Evolutionary conservation across 2,888 invertebrate species (phyloP), one percentile per base, ranked within the genome.

Genomic region (Hedya salicella): DNA sequence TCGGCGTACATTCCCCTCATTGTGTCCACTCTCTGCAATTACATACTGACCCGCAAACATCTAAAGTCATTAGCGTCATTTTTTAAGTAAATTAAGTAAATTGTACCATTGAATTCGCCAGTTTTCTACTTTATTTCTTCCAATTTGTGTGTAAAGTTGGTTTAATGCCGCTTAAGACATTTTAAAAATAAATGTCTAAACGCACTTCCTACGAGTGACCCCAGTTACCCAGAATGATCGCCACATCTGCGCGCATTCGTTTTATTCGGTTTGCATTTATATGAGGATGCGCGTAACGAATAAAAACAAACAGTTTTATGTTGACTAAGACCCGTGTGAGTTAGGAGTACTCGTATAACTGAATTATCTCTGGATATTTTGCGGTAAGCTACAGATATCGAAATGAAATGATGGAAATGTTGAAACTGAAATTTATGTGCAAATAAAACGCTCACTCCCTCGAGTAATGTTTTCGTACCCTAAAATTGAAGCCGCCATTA

Each of bases 1-100:
- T 92, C 86, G 87, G 75, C 81, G 83, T 81, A 86, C 85, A 89
- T 91, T 91, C 91, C 89, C 91, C 88, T 87, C 88, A 88, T 91
- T 91, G 90, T 90, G 89, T 83, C 87, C 89, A 88, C 82, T 89
- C 81, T 85, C 82, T 84, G 79, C 88, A 91, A 91, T 91, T 88
- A 91, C 87, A 82, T 86, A 36, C 42, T 16, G 44, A 46, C 17
- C 6, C 1, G 17, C 17, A 32, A 32, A 32, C 19, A 32, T 46
- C 32, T 86, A 86, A 57, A 32, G 44, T 30, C 44, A 57, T 46
- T 0, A 57, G 19, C 17, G 57, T 32, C 57, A 44, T 13, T 56
- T 16, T 44, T 56, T n/a, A n/a, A 44, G 25, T 3, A 1, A 13
- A 8, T 56, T 16, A 56, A 25, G 5, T 17, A 0, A 30, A 44